These are phyloP conservation scores for Drosophila infuscata DNA, from an alignment of 2,888 invertebrate species.

Conservation along the genomic window DNA sequence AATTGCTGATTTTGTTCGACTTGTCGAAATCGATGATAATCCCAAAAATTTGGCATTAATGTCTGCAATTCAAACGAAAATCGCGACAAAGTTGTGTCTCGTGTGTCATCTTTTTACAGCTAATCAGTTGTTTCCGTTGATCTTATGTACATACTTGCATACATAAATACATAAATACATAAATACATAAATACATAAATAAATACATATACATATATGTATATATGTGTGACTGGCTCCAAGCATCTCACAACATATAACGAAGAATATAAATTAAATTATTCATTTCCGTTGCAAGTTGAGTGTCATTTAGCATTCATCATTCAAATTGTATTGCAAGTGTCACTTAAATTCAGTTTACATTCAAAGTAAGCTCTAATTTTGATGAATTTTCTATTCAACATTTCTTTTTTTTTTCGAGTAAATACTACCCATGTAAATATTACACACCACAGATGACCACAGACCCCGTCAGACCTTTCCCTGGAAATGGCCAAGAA, in stretches of 20 bases:
- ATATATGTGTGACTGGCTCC: background rate
- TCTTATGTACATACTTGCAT: background rate
- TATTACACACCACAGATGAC: background rate
- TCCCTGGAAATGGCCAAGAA: constrained; percentile 17
- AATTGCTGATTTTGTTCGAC: background rate
- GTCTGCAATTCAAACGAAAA: background rate
- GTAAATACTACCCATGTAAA: constrained; percentile 10
- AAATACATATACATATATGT: background rate
- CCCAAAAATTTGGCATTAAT: background rate
- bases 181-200: background rate
- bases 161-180: background rate
- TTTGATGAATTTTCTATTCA: background rate
- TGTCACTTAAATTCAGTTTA: constrained; percentile 20
- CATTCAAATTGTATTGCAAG: constrained; percentile 3
- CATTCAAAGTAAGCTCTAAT: constrained; percentile 7
- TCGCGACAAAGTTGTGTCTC: background rate
- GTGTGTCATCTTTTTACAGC: background rate
- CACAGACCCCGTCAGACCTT: background rate
- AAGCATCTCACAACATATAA: constrained; percentile 4
- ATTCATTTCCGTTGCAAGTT: constrained; percentile 34
- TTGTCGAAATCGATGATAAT: background rate
- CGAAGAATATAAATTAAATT: constrained; percentile 14
- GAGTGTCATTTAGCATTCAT: constrained; percentile 10
- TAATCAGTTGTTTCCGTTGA: constrained; percentile 14
- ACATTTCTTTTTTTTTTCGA: background rate